phyloP scores from a whole-genome alignment of 2,797 vertebrate species.

The Eulemur rubriventer region DNA sequence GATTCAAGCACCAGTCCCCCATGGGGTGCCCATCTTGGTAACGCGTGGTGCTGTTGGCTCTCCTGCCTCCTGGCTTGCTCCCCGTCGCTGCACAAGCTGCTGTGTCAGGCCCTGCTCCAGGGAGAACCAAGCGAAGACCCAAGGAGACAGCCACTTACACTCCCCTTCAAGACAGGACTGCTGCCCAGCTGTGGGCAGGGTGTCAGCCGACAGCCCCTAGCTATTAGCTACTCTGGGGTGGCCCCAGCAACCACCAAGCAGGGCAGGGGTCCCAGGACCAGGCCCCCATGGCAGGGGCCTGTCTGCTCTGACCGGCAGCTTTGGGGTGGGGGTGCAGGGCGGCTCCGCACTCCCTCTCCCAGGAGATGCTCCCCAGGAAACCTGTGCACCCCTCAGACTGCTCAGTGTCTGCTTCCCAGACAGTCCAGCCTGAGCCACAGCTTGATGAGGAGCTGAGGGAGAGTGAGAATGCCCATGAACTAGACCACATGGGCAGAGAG shows the following conservation, averaged over 20 bases:
- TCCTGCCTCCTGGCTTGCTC: not conserved
- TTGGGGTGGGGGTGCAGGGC: not conserved
- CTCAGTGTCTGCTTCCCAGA: not conserved
- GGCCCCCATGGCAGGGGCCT: too few species aligned
- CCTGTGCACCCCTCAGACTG: not conserved
- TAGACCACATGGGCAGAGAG: not conserved
- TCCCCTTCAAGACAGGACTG: not conserved
- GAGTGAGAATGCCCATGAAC: not conserved
- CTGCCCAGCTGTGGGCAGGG: not conserved
- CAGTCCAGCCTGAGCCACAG: not conserved
- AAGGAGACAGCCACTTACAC: not conserved
- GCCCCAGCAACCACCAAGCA: not conserved
- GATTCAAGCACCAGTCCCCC: not conserved
- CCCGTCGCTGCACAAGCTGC: rapidly evolving
- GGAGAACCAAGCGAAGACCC: not conserved
- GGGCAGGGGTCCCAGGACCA: not conserved
- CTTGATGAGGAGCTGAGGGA: not conserved
- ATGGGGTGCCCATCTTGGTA: rapidly evolving
- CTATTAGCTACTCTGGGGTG: not conserved
- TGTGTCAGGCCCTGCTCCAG: not conserved
- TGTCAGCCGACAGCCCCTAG: not conserved
- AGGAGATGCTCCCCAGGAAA: not conserved
- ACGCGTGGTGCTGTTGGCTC: rapidly evolving
- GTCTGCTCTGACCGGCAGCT: rapidly evolving
- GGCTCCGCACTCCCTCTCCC: not conserved